These are phyloP conservation scores for Ooceraea biroi DNA, from an alignment of 1,140 invertebrate species.

Conservation along the genomic window DNA sequence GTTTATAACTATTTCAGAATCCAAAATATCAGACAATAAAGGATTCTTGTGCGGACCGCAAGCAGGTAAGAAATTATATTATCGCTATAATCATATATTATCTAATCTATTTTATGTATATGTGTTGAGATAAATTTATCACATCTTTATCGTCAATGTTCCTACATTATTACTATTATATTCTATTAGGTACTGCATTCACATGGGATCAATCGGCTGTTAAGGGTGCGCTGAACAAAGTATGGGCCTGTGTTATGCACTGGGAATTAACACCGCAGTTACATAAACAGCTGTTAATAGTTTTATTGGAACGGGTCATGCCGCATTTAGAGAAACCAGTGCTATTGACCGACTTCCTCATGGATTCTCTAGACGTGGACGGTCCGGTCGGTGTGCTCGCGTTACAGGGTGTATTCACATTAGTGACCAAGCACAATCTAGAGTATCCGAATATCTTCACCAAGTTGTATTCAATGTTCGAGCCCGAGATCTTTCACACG, in stretches of 20 bases:
- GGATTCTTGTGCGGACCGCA: constrained; percentile 79
- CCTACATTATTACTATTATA: constrained; percentile 13
- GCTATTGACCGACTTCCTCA: constrained; percentile 96
- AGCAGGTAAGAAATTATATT: constrained; percentile 68
- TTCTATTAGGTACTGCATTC: constrained; percentile 73
- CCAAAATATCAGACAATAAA: constrained; percentile 68
- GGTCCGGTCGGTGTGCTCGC: constrained; percentile 95
- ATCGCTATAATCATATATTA: neutral
- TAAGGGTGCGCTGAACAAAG: constrained; percentile 87
- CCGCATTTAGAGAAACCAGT: constrained; percentile 93
- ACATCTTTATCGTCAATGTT: neutral
- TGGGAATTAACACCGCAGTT: constrained; percentile 89
- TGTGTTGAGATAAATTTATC: no score
- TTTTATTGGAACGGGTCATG: constrained; percentile 94
- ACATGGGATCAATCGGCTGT: constrained; percentile 82
- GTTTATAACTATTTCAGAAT: constrained; percentile 66
- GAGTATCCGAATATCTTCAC: constrained; percentile 98
- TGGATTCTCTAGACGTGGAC: constrained; percentile 94
- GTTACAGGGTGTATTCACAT: constrained; percentile 96
- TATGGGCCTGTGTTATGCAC: constrained; percentile 91
- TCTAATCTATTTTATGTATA: no score
- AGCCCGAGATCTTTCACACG: constrained; percentile 95
- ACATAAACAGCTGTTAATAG: constrained; percentile 92
- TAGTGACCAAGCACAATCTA: constrained; percentile 97
- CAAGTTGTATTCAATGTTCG: constrained; percentile 97